Evolutionary conservation across 35 echinoderm and acorn worm species (phyloP).

Genomic region (Acanthaster planci): DNA sequence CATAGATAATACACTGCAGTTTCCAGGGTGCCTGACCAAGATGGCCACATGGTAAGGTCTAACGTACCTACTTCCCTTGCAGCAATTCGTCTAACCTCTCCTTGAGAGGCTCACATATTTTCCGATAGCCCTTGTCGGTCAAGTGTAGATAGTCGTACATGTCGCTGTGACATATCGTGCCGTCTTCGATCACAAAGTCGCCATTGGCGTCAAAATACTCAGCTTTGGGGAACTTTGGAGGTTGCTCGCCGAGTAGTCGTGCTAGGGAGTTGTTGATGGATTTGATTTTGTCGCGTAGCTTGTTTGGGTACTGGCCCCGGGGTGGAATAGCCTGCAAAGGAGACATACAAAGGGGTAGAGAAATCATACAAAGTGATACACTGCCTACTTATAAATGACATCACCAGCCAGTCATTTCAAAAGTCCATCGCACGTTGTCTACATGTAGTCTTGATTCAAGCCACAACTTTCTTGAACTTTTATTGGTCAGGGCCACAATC

Average conservation of each 20-base stretch:
- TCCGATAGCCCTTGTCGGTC: slow-evolving; percentile 74
- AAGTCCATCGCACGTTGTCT: too few relatives aligned
- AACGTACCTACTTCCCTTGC: slow-evolving; percentile 15
- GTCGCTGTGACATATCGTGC: slow-evolving; percentile 73
- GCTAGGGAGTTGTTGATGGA: slow-evolving; percentile 64
- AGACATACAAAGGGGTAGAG: background rate
- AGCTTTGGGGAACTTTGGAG: slow-evolving; percentile 28
- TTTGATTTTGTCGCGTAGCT: slow-evolving; percentile 66
- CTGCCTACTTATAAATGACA: too few relatives aligned
- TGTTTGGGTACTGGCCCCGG: slow-evolving; percentile 77
- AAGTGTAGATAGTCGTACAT: slow-evolving; percentile 90
- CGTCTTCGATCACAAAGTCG: slow-evolving; percentile 67
- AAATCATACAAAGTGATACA: too few relatives aligned
- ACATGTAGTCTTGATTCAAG: too few relatives aligned
- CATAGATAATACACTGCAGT: too few relatives aligned
- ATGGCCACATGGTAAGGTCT: too few relatives aligned
- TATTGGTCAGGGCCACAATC: too few relatives aligned
- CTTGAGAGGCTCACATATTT: slow-evolving; percentile 66
- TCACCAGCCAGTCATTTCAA: too few relatives aligned
- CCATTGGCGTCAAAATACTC: slow-evolving; percentile 57
- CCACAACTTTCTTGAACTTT: too few relatives aligned
- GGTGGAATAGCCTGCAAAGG: slow-evolving; percentile 72
- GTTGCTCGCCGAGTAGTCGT: slow-evolving; percentile 31
- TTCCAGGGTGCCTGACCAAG: too few relatives aligned
- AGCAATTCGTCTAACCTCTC: slow-evolving; percentile 62